phyloP scores from a whole-genome alignment of 2,888 invertebrate genomes.

The Charanyca ferruginea region DNA sequence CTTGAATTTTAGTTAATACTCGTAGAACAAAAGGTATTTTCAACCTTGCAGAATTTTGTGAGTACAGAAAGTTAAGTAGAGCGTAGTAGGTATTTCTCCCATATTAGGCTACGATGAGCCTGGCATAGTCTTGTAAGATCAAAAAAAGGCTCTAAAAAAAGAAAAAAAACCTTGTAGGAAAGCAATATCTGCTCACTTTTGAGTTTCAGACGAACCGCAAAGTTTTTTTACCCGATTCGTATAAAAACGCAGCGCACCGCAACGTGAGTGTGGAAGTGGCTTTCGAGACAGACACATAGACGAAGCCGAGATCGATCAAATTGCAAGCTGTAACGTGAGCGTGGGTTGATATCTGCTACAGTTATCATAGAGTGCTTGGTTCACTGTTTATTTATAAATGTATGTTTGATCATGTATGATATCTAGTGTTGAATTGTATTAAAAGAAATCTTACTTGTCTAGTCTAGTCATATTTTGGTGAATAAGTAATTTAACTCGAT shows the following conservation, averaged over 20 bases:
- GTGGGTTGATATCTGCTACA: slow-evolving; percentile 33
- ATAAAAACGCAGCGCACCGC: slow-evolving; percentile 29
- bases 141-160: too few species aligned
- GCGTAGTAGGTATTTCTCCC: too few species aligned
- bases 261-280: slow-evolving; percentile 21
- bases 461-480: too few species aligned
- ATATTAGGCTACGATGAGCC: too few species aligned
- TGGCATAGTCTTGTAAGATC: too few species aligned
- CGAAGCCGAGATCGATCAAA: slow-evolving; percentile 63
- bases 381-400: slow-evolving; percentile 2
- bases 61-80: too few species aligned
- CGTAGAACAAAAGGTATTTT: too few species aligned
- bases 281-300: slow-evolving; percentile 49
- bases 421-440: too few species aligned
- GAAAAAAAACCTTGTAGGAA: background rate
- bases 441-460: too few species aligned
- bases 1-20: too few species aligned
- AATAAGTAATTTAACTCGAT: too few species aligned
- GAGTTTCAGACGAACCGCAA: background rate
- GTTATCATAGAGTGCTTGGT: slow-evolving; percentile 8
- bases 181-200: background rate
- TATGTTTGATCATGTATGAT: background rate
- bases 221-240: background rate
- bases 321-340: slow-evolving; percentile 53
- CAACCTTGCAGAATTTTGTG: too few species aligned